Percentiles rank a stretch among this genome's conserved stretches.
These are phyloP conservation scores for Apis cerana DNA, from an alignment of 1,140 invertebrate genomes.

Conservation along the genomic window DNA sequence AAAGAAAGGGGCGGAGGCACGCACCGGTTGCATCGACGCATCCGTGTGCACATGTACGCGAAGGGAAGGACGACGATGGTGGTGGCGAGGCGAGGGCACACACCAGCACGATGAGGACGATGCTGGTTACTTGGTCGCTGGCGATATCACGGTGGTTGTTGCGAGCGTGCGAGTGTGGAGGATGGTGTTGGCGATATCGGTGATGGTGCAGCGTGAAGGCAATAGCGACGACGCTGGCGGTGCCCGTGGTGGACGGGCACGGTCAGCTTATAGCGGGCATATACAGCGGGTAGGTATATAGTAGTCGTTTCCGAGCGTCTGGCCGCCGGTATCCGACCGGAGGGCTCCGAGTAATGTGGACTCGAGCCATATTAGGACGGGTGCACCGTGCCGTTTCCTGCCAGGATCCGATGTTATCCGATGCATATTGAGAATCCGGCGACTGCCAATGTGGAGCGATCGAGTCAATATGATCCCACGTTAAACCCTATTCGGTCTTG, in stretches of 20 bases:
- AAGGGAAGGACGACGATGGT: conserved; percentile 17
- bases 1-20: conserved; percentile 5
- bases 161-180: background rate
- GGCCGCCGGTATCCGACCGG: conserved; percentile 55
- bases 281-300: conserved; percentile 15
- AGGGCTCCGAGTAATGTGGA: conserved; percentile 71
- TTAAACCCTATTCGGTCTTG: conserved; percentile 63
- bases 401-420: conserved; percentile 62
- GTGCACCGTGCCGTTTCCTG: conserved; percentile 63
- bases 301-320: conserved; percentile 54
- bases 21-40: conserved; percentile 43
- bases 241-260: conserved; percentile 27
- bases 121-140: conserved; percentile 10
- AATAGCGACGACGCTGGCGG: conserved; percentile 12
- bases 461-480: conserved; percentile 62
- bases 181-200: conserved; percentile 15
- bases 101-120: conserved; percentile 10
- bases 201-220: background rate
- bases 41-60: background rate
- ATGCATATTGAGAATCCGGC: conserved; percentile 64
- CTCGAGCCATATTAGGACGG: conserved; percentile 73
- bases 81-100: conserved; percentile 13
- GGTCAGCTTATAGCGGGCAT: conserved; percentile 23
- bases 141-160: background rate
- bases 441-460: conserved; percentile 65